Conservation (phyloP, 2,888 invertebrate genomes). For the Drosophila aldrichi region DNA sequence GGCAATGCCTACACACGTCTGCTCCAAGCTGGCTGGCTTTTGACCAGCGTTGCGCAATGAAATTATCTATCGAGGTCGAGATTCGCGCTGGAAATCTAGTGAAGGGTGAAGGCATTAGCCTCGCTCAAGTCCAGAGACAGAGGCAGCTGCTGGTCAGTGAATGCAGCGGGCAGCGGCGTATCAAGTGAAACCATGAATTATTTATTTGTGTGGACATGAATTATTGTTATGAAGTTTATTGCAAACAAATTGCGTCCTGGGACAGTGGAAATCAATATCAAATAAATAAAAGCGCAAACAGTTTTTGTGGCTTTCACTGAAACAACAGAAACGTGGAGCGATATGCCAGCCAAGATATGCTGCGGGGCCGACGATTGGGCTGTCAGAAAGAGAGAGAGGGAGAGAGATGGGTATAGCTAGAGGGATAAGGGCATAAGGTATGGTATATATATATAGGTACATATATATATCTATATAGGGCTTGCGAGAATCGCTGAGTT, state of each 20-base stretch:
- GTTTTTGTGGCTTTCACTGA: constrained; percentile 77
- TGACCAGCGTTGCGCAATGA: constrained; percentile 41
- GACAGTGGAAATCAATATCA: constrained; percentile 81
- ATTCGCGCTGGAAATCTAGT: constrained; percentile 28
- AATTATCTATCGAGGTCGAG: constrained; percentile 49
- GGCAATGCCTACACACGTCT: neutral
- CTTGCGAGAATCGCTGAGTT: constrained; percentile 56
- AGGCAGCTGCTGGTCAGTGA: constrained; percentile 29
- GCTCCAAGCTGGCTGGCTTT: neutral
- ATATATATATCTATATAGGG: too few relatives aligned
- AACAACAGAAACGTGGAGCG: constrained; percentile 59
- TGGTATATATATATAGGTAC: constrained; percentile 8
- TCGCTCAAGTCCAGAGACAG: constrained; percentile 14
- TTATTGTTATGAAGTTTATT: constrained; percentile 83
- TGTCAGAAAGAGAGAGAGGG: neutral
- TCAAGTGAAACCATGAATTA: constrained; percentile 75
- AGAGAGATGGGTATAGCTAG: neutral
- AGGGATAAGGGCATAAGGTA: constrained; percentile 8
- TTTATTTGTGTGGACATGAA: constrained; percentile 82
- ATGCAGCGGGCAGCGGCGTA: constrained; percentile 40
- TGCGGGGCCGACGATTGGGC: neutral
- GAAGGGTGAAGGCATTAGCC: constrained; percentile 48
- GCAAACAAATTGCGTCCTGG: constrained; percentile 83
- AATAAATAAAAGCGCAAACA: constrained; percentile 81
- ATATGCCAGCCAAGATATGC: constrained; percentile 65